These are phyloP conservation scores for Ecliptopera silaceata DNA, from an alignment of 2,888 invertebrate species.

Conservation along the genomic window DNA sequence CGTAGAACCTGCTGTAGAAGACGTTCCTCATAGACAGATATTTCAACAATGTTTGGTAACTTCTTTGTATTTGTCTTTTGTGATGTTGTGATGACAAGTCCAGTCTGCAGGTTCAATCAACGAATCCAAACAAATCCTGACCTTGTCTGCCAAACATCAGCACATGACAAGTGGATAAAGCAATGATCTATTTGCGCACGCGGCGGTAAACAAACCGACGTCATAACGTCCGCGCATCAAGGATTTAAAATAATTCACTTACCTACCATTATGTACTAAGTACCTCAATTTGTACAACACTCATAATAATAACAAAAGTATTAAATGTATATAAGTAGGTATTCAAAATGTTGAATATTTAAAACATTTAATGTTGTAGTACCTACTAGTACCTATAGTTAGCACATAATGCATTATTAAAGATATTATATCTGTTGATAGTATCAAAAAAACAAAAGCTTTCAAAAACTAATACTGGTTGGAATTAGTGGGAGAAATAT, in stretches of 20 bases:
- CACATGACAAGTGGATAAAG: constrained; percentile 35
- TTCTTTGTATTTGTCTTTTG: neutral
- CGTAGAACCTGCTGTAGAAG: too few relatives aligned
- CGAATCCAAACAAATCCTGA: constrained; percentile 16
- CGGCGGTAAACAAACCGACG: constrained; percentile 37
- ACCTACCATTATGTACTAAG: neutral
- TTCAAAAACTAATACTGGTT: too few relatives aligned
- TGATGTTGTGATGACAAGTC: neutral
- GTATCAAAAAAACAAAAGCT: too few relatives aligned
- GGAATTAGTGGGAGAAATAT: too few relatives aligned
- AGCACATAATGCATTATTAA: too few relatives aligned
- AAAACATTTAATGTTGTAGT: too few relatives aligned
- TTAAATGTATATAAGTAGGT: too few relatives aligned
- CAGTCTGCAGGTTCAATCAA: constrained; percentile 23
- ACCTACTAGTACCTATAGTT: too few relatives aligned
- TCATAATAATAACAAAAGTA: neutral
- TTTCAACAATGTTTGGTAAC: neutral
- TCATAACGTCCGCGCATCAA: constrained; percentile 18
- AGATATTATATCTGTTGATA: too few relatives aligned
- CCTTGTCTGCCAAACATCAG: constrained; percentile 19
- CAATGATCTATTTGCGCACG: constrained; percentile 42
- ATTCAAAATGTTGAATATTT: too few relatives aligned
- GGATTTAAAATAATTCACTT: constrained; percentile 9
- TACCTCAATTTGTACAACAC: neutral
- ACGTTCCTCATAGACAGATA: too few relatives aligned